Evolutionary conservation across 2,113 vertebrate genomes (phyloP).

Genomic region (Hydrochoerus hydrochaeris): DNA sequence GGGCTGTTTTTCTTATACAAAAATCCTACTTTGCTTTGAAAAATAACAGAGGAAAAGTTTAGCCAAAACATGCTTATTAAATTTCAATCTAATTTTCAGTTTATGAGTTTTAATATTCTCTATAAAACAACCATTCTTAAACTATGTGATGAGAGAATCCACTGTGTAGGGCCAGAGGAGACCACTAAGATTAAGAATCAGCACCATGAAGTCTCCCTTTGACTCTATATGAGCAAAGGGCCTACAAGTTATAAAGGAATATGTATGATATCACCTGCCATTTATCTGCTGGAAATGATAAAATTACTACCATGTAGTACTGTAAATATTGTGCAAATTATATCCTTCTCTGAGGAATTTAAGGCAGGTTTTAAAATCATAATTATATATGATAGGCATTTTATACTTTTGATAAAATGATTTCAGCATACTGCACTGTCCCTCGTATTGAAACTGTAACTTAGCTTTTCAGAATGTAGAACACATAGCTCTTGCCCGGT

Average conservation of each 20-base stretch:
- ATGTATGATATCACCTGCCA: background rate
- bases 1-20: background rate
- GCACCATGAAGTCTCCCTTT: background rate
- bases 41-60: background rate
- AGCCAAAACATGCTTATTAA: background rate
- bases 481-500: background rate
- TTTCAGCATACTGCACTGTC: background rate
- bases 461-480: constrained; percentile 26
- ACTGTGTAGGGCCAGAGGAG: background rate
- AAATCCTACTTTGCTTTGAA: constrained; percentile 9
- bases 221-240: background rate
- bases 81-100: constrained; percentile 1
- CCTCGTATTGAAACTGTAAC: background rate
- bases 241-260: background rate
- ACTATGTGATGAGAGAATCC: background rate
- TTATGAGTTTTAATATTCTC: background rate
- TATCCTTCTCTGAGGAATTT: background rate
- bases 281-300: background rate
- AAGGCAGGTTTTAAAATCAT: constrained; percentile 8
- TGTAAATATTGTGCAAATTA: background rate
- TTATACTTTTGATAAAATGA: background rate
- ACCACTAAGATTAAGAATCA: background rate
- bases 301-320: background rate
- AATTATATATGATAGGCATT: background rate
- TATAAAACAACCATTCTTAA: background rate